Conservation (phyloP, 1,140 invertebrate species). For the Drosophila albomicans region DNA sequence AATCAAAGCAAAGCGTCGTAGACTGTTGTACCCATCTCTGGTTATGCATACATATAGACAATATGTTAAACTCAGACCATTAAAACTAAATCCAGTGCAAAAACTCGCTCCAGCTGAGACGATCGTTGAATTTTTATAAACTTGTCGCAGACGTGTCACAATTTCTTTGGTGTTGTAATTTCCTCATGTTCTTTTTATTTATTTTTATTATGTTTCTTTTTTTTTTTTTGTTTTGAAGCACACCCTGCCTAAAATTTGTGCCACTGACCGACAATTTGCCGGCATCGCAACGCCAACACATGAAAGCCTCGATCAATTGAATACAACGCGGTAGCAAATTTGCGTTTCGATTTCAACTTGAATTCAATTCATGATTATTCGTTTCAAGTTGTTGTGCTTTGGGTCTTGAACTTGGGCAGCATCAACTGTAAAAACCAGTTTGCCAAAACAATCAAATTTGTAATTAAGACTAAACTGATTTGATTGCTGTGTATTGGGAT, state of each 20-base stretch:
- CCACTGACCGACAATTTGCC: constrained; percentile 76
- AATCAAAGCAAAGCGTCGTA: constrained; percentile 17
- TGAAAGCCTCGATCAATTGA: constrained; percentile 51
- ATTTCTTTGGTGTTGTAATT: constrained; percentile 61
- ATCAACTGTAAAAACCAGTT: constrained; percentile 74
- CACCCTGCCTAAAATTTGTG: constrained; percentile 75
- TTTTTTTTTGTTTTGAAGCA: constrained; percentile 53
- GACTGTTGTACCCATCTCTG: constrained; percentile 6
- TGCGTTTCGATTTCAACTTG: constrained; percentile 50
- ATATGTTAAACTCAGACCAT: constrained; percentile 66
- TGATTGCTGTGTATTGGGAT: constrained; percentile 35
- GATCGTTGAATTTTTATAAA: constrained; percentile 73
- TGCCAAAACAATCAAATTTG: constrained; percentile 19
- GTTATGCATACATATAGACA: constrained; percentile 16
- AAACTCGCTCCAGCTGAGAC: constrained; percentile 58
- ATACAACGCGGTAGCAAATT: constrained; percentile 39
- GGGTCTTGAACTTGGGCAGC: constrained; percentile 57
- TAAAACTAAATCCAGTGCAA: constrained; percentile 81
- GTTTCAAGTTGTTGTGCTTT: background rate
- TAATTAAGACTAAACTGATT: constrained; percentile 61
- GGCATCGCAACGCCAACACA: constrained; percentile 45
- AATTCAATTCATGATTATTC: constrained; percentile 18
- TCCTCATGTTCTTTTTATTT: constrained; percentile 47
- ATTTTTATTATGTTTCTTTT: constrained; percentile 39
- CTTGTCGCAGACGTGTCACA: constrained; percentile 67